phyloP scores from a whole-genome alignment of 2,113 vertebrate genomes.

The Ammodramus savannarum region DNA sequence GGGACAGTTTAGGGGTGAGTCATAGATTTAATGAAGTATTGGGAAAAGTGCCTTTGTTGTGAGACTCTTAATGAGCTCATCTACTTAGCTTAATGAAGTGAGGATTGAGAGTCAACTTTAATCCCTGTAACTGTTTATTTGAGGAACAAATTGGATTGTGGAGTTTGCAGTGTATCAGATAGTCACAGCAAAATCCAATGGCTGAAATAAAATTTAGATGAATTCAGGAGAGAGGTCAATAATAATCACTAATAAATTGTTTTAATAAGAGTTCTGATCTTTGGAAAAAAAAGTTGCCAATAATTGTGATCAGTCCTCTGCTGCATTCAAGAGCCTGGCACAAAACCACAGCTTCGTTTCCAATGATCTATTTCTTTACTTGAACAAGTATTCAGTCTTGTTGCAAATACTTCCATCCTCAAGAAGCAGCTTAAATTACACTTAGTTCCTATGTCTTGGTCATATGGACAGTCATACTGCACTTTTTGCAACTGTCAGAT shows the following conservation, averaged over 20 bases:
- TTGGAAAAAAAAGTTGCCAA: background rate
- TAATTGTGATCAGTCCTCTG: background rate
- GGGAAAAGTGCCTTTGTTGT: background rate
- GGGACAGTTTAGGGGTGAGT: background rate
- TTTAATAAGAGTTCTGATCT: background rate
- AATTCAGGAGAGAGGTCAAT: background rate
- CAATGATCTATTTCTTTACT: background rate
- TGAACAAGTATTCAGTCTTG: background rate
- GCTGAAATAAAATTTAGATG: background rate
- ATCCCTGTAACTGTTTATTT: background rate
- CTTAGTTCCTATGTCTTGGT: background rate
- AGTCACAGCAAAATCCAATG: background rate
- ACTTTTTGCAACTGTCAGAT: background rate
- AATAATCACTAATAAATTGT: background rate
- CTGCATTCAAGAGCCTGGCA: background rate
- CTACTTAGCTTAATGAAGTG: background rate
- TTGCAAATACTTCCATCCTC: background rate
- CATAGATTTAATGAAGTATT: background rate
- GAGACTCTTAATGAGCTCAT: background rate
- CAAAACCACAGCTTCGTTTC: background rate
- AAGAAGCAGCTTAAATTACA: background rate
- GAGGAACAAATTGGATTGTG: background rate
- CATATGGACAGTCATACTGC: accelerated
- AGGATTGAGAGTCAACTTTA: background rate
- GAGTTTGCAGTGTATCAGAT: background rate